Evolutionary conservation across 1,140 invertebrate genomes (phyloP), one percentile per base, ranked within the genome.

Genomic region (Popillia japonica): DNA sequence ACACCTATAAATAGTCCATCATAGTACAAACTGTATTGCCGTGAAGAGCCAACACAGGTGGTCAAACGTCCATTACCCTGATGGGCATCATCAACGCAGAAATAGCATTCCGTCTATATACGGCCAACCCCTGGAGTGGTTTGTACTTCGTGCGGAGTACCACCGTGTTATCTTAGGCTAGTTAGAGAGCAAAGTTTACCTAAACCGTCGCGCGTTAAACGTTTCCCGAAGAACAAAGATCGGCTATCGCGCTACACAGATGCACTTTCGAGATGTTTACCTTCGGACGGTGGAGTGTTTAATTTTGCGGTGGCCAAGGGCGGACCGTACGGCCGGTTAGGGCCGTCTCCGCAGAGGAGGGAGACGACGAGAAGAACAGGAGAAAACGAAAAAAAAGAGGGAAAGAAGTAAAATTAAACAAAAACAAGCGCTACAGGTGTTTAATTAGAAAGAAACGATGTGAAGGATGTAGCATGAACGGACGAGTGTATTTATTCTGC

Each of bases 371-470:
- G 11, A 6, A 55, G 14, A 17, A 55, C 11, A 23, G 22, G 7
- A 68, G 27, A 68, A 68, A 68, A 27, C 44, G 44, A 48, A 7
- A 48, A 48, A 68, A 68, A 68, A 17, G 7, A 7, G 11, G 20
- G 22, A 34, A 68, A 68, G 61, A 68, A 68, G 61, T 68, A 68
- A 68, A 68, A 68, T 68, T 68, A 68, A 68, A 68, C 61, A 68
- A 68, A 68, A 68, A 68, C 61, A 68, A 68, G 27, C 22, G 61
- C 61, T 68, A 68, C 61, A 68, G 61, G 61, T 68, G 61, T 68
- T 68, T 68, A 68, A 68, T 68, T 68, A 68, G 61, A 68, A 34
- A 68, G 61, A 68, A 68, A 34, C 22, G 61, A 68, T 3, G 61
- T 34, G 3, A 11, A 27, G 23, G 22, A 3, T 27, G 61, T 68